Evolutionary conservation across 2,797 vertebrate species (phyloP).

Genomic region (Cheracebus regulus): DNA sequence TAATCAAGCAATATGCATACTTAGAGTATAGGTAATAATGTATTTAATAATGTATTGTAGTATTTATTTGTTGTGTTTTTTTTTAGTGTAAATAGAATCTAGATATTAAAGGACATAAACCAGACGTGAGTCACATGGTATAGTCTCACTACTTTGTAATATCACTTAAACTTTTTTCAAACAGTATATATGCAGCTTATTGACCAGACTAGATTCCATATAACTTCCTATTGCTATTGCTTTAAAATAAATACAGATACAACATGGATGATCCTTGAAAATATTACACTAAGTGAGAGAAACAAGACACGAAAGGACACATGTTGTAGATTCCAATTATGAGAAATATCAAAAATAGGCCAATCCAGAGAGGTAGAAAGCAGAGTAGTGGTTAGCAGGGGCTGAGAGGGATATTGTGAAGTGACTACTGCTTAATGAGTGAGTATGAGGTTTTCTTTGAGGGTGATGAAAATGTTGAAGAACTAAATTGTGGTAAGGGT

Average conservation of each 20-base stretch:
- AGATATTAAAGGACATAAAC: background rate
- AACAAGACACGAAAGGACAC: background rate
- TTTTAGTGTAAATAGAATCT: background rate
- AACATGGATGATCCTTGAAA: background rate
- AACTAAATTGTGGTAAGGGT: background rate
- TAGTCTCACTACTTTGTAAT: background rate
- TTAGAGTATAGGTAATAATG: background rate
- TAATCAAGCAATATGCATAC: background rate
- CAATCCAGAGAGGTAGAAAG: background rate
- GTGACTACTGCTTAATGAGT: background rate
- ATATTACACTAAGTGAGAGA: background rate
- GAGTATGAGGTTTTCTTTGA: background rate
- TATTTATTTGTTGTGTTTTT: background rate
- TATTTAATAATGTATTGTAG: background rate
- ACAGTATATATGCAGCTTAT: background rate
- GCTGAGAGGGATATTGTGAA: fast-evolving
- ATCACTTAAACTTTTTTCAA: background rate
- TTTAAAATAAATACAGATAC: background rate
- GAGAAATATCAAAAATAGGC: background rate
- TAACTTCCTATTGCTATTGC: background rate
- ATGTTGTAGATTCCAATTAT: background rate
- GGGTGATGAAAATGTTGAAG: background rate
- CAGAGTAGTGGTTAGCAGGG: too few species aligned
- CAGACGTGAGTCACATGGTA: background rate
- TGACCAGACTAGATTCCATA: background rate